These are phyloP conservation scores for Chrosomus eos DNA, from an alignment of 2,797 vertebrate genomes.

Conservation along the genomic window DNA sequence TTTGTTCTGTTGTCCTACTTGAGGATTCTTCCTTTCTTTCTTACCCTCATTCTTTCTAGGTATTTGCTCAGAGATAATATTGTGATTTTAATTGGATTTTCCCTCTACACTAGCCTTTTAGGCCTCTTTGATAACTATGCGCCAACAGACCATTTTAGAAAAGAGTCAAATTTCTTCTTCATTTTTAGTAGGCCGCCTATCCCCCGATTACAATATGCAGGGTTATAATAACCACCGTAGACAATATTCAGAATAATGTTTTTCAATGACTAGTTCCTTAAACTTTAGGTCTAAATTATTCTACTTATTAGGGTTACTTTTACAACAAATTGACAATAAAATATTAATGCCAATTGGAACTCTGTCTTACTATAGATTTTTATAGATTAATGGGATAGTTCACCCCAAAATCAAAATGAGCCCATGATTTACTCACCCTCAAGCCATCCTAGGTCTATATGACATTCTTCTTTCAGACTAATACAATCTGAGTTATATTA, in stretches of 20 bases:
- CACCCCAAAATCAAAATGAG: no score
- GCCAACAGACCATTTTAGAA: neutral
- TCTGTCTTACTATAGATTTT: no score
- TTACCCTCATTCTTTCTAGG: conserved; percentile 22
- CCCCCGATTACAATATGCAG: neutral
- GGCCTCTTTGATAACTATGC: conserved; percentile 5
- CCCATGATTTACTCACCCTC: no score
- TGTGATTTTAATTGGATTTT: conserved; percentile 41
- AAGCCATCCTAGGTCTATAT: no score
- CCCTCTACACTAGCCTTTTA: conserved; percentile 9
- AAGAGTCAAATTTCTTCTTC: neutral
- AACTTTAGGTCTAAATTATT: neutral
- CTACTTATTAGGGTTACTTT: neutral
- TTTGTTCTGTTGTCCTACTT: conserved; percentile 10
- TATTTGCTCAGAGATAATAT: conserved; percentile 33
- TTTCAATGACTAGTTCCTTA: neutral
- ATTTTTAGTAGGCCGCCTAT: no score
- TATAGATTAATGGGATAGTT: no score
- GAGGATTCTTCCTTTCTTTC: conserved; percentile 23
- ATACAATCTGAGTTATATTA: no score
- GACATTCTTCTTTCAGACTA: no score
- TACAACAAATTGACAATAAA: neutral
- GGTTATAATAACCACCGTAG: neutral
- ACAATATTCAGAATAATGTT: neutral
- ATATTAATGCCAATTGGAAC: no score